These are phyloP conservation scores for Mythimna vitellina DNA, from an alignment of 2,888 invertebrate genomes.

Conservation along the genomic window DNA sequence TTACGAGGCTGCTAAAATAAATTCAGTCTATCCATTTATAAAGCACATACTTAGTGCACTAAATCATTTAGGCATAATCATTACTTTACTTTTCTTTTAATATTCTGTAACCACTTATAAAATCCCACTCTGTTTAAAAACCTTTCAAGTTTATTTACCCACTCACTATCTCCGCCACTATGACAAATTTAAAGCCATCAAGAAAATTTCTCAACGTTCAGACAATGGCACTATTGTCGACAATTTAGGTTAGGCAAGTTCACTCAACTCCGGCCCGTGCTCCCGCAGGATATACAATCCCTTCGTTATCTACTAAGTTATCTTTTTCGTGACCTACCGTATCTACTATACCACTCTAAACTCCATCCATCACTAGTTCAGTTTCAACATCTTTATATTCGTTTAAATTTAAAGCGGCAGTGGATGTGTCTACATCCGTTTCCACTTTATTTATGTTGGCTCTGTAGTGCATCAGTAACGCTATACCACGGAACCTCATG, in stretches of 20 bases:
- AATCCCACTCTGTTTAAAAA: conserved; percentile 34
- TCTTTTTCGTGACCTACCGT: conserved; percentile 39
- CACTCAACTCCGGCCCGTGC: conserved; percentile 84
- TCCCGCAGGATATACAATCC: conserved; percentile 86
- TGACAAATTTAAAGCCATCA: conserved; percentile 73
- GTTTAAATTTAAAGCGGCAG: conserved; percentile 47
- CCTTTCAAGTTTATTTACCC: conserved; percentile 61
- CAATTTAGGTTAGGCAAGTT: conserved; percentile 87
- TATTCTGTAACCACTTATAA: conserved; percentile 40
- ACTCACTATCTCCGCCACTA: conserved; percentile 74
- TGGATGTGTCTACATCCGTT: conserved; percentile 59
- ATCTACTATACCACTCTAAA: conserved; percentile 32
- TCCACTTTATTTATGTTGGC: conserved; percentile 44
- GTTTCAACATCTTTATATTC: background rate
- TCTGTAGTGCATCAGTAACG: conserved; percentile 76
- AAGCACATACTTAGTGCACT: background rate
- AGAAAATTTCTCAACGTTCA: conserved; percentile 79
- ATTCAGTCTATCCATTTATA: background rate
- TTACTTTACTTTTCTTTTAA: too few relatives aligned
- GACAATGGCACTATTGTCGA: conserved; percentile 85
- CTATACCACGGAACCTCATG: conserved; percentile 86
- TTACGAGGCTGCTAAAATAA: too few relatives aligned
- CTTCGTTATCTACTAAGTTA: conserved; percentile 69
- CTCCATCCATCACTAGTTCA: conserved; percentile 69
- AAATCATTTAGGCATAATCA: background rate